These are phyloP conservation scores for Neodiprion fabricii DNA, from an alignment of 1,140 invertebrate genomes.

Conservation along the genomic window DNA sequence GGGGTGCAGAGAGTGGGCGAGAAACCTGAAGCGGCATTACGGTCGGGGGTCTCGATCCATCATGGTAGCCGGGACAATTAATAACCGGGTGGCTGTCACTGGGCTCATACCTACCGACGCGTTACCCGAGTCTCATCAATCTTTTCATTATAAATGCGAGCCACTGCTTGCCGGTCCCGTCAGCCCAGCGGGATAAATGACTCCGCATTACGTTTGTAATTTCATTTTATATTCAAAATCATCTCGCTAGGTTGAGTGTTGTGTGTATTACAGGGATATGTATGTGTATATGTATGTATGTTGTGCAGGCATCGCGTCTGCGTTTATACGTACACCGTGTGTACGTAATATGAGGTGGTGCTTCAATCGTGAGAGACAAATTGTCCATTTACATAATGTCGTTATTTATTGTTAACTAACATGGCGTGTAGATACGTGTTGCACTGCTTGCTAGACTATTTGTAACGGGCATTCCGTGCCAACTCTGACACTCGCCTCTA, in stretches of 20 bases:
- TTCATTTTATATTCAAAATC: constrained; percentile 54
- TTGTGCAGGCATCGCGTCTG: background rate
- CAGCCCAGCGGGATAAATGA: constrained; percentile 48
- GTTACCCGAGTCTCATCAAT: constrained; percentile 39
- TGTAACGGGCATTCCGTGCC: no score
- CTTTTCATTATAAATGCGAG: constrained; percentile 50
- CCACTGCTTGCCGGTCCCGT: constrained; percentile 39
- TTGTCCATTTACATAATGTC: constrained; percentile 54
- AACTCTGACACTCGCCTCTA: no score
- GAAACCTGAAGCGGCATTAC: background rate
- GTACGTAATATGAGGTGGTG: no score
- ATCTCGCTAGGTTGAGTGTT: constrained; percentile 19
- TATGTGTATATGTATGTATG: no score
- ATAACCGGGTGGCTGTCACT: constrained; percentile 20
- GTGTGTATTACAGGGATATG: background rate
- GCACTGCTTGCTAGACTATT: background rate
- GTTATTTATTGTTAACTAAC: constrained; percentile 49
- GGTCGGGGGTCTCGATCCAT: constrained; percentile 8
- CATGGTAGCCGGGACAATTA: constrained; percentile 20
- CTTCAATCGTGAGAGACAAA: constrained; percentile 38
- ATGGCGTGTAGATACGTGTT: constrained; percentile 16
- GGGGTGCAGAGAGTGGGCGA: background rate
- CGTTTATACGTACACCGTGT: background rate
- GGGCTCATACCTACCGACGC: constrained; percentile 13
- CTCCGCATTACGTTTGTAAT: constrained; percentile 48